Conservation (phyloP, 2,113 vertebrate species). For the Dinomys branickii region DNA sequence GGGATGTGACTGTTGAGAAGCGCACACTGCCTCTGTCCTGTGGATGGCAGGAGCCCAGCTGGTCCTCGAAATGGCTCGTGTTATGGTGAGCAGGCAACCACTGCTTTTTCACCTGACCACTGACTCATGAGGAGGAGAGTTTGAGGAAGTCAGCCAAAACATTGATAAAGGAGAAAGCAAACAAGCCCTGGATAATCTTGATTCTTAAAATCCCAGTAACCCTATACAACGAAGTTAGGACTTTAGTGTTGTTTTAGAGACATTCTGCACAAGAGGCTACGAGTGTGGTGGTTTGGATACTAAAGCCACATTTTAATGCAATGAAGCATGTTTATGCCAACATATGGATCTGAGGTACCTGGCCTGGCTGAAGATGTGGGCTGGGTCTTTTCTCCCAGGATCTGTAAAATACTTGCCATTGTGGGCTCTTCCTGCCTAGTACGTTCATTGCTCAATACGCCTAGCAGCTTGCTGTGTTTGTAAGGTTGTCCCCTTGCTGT, state of each 20-base stretch:
- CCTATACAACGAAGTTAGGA: background rate
- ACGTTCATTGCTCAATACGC: background rate
- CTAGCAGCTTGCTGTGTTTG: constrained; percentile 13
- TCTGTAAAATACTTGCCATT: background rate
- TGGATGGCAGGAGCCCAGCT: no score
- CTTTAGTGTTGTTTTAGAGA: fast-evolving
- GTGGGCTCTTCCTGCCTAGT: background rate
- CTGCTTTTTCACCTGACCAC: fast-evolving
- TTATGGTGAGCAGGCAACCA: background rate
- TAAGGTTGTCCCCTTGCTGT: background rate
- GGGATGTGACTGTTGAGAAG: no score
- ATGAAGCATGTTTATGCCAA: fast-evolving
- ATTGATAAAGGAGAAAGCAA: background rate
- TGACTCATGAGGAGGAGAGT: background rate
- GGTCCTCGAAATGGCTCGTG: background rate
- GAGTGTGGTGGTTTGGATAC: no score
- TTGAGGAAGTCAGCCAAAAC: background rate
- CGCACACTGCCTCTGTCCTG: no score
- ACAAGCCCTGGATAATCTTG: background rate
- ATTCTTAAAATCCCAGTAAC: background rate
- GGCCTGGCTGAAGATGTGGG: background rate
- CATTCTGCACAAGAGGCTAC: fast-evolving
- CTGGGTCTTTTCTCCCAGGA: background rate
- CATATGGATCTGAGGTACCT: background rate
- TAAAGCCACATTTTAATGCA: background rate